These are phyloP conservation scores for Clarias batrachus DNA, from an alignment of 2,113 vertebrate species.

Conservation along the genomic window DNA sequence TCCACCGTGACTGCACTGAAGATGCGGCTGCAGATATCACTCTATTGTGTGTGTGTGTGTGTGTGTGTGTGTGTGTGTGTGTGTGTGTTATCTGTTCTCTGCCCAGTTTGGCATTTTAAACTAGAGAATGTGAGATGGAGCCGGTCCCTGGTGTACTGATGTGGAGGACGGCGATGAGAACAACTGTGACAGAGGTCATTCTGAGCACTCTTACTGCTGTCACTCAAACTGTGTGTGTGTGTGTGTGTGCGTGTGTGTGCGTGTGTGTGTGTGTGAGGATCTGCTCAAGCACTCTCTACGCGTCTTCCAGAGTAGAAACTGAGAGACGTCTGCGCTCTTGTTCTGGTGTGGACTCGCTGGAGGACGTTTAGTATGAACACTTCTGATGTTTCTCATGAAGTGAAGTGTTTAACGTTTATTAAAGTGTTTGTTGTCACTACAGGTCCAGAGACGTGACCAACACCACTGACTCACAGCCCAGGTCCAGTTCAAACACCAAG, in stretches of 20 bases:
- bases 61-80: neutral
- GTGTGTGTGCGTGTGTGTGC: neutral
- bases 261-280: neutral
- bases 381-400: no score
- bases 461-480: no score
- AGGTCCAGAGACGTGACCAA: no score
- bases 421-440: no score
- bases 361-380: no score
- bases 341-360: no score
- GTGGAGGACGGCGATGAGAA: conserved; percentile 23
- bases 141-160: conserved; percentile 4
- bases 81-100: conserved; percentile 20
- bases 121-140: conserved; percentile 14
- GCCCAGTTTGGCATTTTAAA: conserved; percentile 44
- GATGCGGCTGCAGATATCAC: conserved; percentile 38
- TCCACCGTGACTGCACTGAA: neutral
- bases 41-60: conserved; percentile 26
- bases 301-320: neutral
- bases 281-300: neutral
- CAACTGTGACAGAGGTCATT: conserved; percentile 35
- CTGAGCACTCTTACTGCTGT: conserved; percentile 25
- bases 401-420: no score
- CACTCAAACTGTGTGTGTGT: conserved; percentile 30
- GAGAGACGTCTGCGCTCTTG: no score
- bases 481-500: no score